Conservation (phyloP, 2,888 invertebrate species). For the Macrostomum cliftonense region DNA sequence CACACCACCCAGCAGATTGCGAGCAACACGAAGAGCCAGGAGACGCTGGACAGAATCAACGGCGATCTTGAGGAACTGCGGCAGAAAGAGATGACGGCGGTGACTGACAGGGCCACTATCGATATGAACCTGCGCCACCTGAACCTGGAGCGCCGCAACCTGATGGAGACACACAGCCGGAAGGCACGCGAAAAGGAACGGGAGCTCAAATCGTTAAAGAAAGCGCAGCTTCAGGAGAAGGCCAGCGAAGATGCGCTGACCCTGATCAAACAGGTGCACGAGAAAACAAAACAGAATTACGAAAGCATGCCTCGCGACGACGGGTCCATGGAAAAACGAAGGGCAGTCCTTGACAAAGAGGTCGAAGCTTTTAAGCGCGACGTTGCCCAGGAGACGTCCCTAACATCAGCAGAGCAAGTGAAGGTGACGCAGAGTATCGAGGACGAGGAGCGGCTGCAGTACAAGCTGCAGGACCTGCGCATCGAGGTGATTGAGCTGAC, state of each 20-base stretch:
- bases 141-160: constrained; percentile 30
- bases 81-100: constrained; percentile 1
- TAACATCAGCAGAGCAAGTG: constrained; percentile 34
- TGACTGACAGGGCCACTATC: constrained; percentile 23
- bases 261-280: constrained; percentile 25
- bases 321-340: constrained; percentile 20
- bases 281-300: constrained; percentile 22
- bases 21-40: not conserved
- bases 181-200: constrained; percentile 31
- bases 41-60: constrained; percentile 3
- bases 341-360: constrained; percentile 29
- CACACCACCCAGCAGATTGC: not conserved
- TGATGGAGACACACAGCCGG: constrained; percentile 29
- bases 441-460: constrained; percentile 33
- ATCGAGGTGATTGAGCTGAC: constrained; percentile 37
- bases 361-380: constrained; percentile 32
- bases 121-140: constrained; percentile 33
- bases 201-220: constrained; percentile 30
- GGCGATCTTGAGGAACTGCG: not conserved
- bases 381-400: constrained; percentile 31
- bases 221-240: constrained; percentile 16
- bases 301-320: constrained; percentile 16
- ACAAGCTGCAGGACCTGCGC: constrained; percentile 34
- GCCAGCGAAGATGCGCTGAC: constrained; percentile 26
- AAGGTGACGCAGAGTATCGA: constrained; percentile 34